phyloP scores from a whole-genome alignment of 2,888 invertebrate species.

The Synergus gifuensis region DNA sequence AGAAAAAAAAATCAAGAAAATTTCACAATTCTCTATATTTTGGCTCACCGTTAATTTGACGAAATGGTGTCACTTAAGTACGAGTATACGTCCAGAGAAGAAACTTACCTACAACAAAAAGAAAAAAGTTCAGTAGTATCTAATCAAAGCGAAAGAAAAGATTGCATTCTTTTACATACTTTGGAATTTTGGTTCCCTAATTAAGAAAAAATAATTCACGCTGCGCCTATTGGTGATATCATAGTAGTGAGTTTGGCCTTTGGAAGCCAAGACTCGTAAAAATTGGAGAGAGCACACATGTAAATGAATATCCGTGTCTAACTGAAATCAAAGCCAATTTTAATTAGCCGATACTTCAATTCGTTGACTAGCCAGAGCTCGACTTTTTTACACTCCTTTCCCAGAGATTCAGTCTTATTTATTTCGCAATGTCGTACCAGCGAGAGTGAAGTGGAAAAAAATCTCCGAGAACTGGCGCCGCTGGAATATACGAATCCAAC shows the following conservation, averaged over 20 bases:
- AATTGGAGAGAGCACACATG: background rate
- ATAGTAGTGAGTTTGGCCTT: slow-evolving; percentile 12
- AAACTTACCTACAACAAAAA: slow-evolving; percentile 26
- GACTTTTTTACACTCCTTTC: slow-evolving; percentile 18
- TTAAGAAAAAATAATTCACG: slow-evolving; percentile 13
- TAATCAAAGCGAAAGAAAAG: background rate
- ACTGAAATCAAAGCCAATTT: slow-evolving; percentile 23
- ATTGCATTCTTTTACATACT: background rate
- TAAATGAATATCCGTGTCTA: background rate
- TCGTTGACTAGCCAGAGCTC: background rate
- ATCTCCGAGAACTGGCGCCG: slow-evolving; percentile 13
- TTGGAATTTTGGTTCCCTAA: background rate
- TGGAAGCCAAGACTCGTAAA: slow-evolving; percentile 6
- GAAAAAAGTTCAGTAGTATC: background rate
- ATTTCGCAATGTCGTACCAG: slow-evolving; percentile 13
- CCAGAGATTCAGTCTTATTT: background rate
- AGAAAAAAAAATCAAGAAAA: too few relatives aligned
- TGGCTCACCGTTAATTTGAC: background rate
- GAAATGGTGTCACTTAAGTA: background rate
- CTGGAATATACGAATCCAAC: background rate
- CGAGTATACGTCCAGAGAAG: background rate
- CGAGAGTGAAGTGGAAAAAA: background rate
- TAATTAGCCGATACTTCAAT: slow-evolving; percentile 33
- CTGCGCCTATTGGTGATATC: slow-evolving; percentile 28
- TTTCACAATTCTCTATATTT: background rate